A percentile compares a stretch with the other conserved stretches of the same genome.
phyloP scores from a whole-genome alignment of 2,888 invertebrate species.

The Drosophila anomalipes region DNA sequence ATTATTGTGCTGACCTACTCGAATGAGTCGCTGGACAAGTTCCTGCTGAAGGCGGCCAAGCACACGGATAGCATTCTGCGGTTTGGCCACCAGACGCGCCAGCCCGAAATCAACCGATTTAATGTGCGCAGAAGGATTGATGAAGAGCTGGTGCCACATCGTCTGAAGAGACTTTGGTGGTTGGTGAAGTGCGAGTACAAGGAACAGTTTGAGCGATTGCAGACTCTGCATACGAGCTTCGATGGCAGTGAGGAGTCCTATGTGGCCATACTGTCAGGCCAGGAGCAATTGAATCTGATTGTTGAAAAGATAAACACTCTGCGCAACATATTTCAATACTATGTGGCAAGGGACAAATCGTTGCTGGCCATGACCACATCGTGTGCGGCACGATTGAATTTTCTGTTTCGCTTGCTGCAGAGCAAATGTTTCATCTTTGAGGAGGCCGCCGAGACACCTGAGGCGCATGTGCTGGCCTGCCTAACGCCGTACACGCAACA shows the following conservation, averaged over 20 bases:
- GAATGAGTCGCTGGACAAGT: constrained; percentile 95
- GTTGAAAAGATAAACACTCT: constrained; percentile 86
- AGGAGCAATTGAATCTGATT: constrained; percentile 67
- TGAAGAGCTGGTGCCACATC: constrained; percentile 57
- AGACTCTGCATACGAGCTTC: constrained; percentile 75
- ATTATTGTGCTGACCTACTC: constrained; percentile 93
- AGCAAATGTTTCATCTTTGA: constrained; percentile 92
- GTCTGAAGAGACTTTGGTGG: constrained; percentile 78
- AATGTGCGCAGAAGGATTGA: constrained; percentile 83
- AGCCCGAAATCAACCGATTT: constrained; percentile 86
- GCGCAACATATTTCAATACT: constrained; percentile 87
- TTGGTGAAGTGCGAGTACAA: constrained; percentile 76
- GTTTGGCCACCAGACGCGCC: constrained; percentile 90
- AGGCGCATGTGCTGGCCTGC: constrained; percentile 93
- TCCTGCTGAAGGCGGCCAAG: constrained; percentile 89
- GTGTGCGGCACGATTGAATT: constrained; percentile 89
- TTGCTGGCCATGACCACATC: constrained; percentile 92
- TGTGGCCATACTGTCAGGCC: constrained; percentile 68
- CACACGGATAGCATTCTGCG: constrained; percentile 88
- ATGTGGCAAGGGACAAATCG: constrained; percentile 86
- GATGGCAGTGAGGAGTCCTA: constrained; percentile 82
- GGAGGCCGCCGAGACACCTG: constrained; percentile 95
- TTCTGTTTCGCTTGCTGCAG: constrained; percentile 87
- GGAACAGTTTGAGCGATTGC: constrained; percentile 75
- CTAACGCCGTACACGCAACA: constrained; percentile 91